phyloP scores from a whole-genome alignment of 2,888 invertebrate species.

The Leptinotarsa juncta region DNA sequence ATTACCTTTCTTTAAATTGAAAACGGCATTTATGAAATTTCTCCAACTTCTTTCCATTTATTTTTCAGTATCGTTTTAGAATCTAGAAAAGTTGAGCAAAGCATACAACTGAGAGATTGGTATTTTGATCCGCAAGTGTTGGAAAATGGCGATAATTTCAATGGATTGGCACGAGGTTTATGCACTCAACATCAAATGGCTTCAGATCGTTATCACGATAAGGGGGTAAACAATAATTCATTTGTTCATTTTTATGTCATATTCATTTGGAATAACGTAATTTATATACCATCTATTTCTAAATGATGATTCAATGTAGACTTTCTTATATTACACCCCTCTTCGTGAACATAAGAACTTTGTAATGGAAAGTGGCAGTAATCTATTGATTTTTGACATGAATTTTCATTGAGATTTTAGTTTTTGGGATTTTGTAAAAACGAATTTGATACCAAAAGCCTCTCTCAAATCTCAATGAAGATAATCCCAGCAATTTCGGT shows the following conservation, averaged over 20 bases:
- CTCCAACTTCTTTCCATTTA: conserved; percentile 1
- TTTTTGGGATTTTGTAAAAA: too few species aligned
- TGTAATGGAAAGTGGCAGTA: too few species aligned
- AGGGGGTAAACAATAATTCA: conserved; percentile 70
- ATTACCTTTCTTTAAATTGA: neutral
- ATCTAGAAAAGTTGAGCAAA: conserved; percentile 61
- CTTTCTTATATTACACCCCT: too few species aligned
- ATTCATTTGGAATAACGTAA: too few species aligned
- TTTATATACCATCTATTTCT: too few species aligned
- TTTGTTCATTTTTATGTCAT: conserved; percentile 32
- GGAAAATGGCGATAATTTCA: conserved; percentile 75
- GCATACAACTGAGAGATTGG: conserved; percentile 75
- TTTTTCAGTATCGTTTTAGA: conserved; percentile 70
- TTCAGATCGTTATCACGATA: conserved; percentile 81
- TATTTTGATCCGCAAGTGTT: conserved; percentile 74
- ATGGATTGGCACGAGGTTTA: conserved; percentile 79
- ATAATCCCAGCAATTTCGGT: too few species aligned
- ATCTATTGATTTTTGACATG: too few species aligned
- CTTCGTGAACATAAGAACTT: too few species aligned
- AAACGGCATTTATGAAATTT: neutral
- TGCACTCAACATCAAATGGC: conserved; percentile 80
- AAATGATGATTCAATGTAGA: too few species aligned
- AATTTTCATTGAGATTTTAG: too few species aligned
- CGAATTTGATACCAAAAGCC: too few species aligned
- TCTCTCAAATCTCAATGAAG: too few species aligned